Conservation (phyloP, 2,888 invertebrate genomes). For the Protodeltote pygarga region DNA sequence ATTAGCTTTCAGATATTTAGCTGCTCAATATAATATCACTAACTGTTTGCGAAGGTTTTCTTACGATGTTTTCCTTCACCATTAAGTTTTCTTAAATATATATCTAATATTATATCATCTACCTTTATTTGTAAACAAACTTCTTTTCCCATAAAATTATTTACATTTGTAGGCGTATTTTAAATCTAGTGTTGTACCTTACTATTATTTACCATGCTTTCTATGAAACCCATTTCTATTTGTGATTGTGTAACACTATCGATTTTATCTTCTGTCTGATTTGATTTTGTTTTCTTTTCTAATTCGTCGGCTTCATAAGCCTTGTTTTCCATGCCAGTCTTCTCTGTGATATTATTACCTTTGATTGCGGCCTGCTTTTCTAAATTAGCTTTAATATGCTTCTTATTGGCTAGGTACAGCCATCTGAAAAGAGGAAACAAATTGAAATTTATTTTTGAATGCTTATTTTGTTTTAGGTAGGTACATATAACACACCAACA, state of each 20-base stretch:
- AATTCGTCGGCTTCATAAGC: constrained; percentile 79
- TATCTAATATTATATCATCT: not conserved
- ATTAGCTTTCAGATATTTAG: too few species aligned
- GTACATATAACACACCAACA: too few species aligned
- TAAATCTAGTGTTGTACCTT: constrained; percentile 60
- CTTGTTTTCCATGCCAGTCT: constrained; percentile 75
- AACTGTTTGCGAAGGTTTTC: not conserved
- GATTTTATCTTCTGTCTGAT: constrained; percentile 45
- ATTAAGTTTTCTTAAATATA: constrained; percentile 10
- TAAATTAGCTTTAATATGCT: constrained; percentile 67
- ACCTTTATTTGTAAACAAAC: constrained; percentile 20
- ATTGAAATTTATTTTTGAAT: too few species aligned
- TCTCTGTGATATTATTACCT: constrained; percentile 57
- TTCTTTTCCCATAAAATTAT: constrained; percentile 29
- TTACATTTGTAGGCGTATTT: constrained; percentile 26
- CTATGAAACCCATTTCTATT: constrained; percentile 78
- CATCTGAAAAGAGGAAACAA: constrained; percentile 81
- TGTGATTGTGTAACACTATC: constrained; percentile 68
- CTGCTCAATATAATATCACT: too few species aligned
- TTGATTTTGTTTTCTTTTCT: constrained; percentile 55
- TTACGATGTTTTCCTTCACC: constrained; percentile 10
- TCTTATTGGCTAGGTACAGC: constrained; percentile 90
- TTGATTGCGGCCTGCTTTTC: constrained; percentile 42
- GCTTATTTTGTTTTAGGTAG: too few species aligned
- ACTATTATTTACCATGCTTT: constrained; percentile 76